phyloP scores from a whole-genome alignment of 2,888 invertebrate species.

The Sicus ferrugineus region DNA sequence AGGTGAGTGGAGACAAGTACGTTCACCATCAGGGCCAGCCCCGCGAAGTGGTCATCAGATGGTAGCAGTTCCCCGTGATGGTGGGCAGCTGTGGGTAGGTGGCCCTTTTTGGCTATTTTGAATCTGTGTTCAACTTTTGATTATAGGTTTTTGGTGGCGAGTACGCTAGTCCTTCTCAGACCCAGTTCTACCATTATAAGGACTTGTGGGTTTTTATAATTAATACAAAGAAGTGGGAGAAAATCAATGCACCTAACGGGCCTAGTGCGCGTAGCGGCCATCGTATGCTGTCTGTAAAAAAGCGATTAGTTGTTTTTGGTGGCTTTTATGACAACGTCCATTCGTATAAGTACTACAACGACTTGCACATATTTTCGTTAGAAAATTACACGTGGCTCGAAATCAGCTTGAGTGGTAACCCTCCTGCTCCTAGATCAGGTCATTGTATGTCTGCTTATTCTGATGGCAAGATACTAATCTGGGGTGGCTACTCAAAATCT shows the following conservation, averaged over 20 bases:
- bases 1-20: slow-evolving; percentile 81
- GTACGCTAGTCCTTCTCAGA: slow-evolving; percentile 87
- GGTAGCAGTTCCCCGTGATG: slow-evolving; percentile 72
- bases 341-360: slow-evolving; percentile 89
- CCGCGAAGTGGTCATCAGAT: slow-evolving; percentile 92
- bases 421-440: slow-evolving; percentile 82
- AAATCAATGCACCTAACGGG: slow-evolving; percentile 75
- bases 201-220: slow-evolving; percentile 90
- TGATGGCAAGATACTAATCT: slow-evolving; percentile 74
- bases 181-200: slow-evolving; percentile 92
- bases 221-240: slow-evolving; percentile 82
- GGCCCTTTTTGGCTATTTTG: not conserved
- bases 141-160: slow-evolving; percentile 84
- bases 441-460: slow-evolving; percentile 68
- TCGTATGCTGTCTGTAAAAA: slow-evolving; percentile 83
- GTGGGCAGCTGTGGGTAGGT: slow-evolving; percentile 73
- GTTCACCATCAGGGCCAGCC: slow-evolving; percentile 85
- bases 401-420: slow-evolving; percentile 70
- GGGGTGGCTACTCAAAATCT: slow-evolving; percentile 82
- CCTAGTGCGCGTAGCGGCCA: slow-evolving; percentile 90
- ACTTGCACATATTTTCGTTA: slow-evolving; percentile 81
- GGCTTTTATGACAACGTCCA: slow-evolving; percentile 91
- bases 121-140: not conserved
- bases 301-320: slow-evolving; percentile 84
- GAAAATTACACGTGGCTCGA: slow-evolving; percentile 82